Evolutionary conservation across 92 coral and sea anemone genomes (phyloP), one percentile per base, ranked within the genome.

Genomic region (Muricea muricata): DNA sequence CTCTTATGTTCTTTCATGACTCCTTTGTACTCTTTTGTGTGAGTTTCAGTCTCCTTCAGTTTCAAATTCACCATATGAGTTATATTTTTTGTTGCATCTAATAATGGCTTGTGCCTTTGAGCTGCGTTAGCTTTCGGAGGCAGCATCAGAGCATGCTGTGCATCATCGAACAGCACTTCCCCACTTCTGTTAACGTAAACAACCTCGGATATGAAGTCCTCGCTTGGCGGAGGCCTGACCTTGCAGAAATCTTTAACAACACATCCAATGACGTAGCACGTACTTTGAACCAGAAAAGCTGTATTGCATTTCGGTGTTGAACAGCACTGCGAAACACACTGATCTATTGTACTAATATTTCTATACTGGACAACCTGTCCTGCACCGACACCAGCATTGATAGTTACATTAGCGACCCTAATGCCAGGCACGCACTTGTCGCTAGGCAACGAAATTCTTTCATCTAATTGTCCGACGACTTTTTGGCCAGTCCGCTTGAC

Each of bases 381-480:
- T 1, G 99, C 92, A 20, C 98, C 97, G 89, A 96, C 93, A 9
- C 99, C 99, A 15, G 98, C 98, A 28, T 91, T 94, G 29, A 96
- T 80, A 37, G 94, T 96, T 1, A 96, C 99, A 23, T 92, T 88
- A 24, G 75, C 85, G 55, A 93, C 68, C 23, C 92, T 77, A 26
- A 96, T 93, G 8, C 99, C 99, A 82, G 93, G 91, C 17, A 92
- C 77, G 67, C 99, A 96, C 17, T 50, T 24, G 29, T 20, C 32
- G 33, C 80, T 29, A 75, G 7, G 41, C 3, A 23, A 25, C 26
- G 46, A 8, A 7, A 34, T 30, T 57, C 47, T 13, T 42, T 18
- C 9, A 20, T 75, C 32, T 13, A 42, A 47, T 35, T 57, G 83
- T 11, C 20, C 26, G 23, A 42, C 18, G 0, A 1, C 56, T 50